Conservation (phyloP, 1,140 invertebrate genomes). For the Leptonema lineaticorne region DNA sequence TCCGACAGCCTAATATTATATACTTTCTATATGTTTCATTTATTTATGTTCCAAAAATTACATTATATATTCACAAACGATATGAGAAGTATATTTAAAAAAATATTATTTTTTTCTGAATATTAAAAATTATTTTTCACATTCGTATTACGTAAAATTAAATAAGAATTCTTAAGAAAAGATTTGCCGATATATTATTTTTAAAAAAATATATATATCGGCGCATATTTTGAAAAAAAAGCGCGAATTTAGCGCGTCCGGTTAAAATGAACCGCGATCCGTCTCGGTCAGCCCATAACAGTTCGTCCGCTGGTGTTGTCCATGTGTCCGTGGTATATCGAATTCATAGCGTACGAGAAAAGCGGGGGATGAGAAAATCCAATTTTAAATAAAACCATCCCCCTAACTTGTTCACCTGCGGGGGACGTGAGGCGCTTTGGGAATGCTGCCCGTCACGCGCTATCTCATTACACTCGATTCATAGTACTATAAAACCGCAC, state of each 20-base stretch:
- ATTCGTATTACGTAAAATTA: too few relatives aligned
- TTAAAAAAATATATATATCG: too few relatives aligned
- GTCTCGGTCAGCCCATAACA: neutral
- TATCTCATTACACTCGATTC: conserved; percentile 12
- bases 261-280: neutral
- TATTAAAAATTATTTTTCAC: too few relatives aligned
- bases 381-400: conserved; percentile 37
- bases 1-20: neutral
- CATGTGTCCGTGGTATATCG: neutral
- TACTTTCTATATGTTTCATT: too few relatives aligned
- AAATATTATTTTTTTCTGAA: too few relatives aligned
- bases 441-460: neutral
- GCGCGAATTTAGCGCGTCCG: neutral
- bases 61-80: too few relatives aligned
- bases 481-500: neutral
- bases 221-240: neutral
- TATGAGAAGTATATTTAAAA: too few relatives aligned
- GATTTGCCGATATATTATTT: too few relatives aligned
- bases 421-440: neutral
- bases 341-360: neutral
- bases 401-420: neutral
- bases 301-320: neutral
- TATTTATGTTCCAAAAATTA: too few relatives aligned
- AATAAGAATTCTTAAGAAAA: too few relatives aligned
- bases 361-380: conserved; percentile 30